Evolutionary conservation across 1,140 invertebrate genomes (phyloP), one percentile per base, ranked within the genome.

Genomic region (Drosophila sulfurigaster): DNA sequence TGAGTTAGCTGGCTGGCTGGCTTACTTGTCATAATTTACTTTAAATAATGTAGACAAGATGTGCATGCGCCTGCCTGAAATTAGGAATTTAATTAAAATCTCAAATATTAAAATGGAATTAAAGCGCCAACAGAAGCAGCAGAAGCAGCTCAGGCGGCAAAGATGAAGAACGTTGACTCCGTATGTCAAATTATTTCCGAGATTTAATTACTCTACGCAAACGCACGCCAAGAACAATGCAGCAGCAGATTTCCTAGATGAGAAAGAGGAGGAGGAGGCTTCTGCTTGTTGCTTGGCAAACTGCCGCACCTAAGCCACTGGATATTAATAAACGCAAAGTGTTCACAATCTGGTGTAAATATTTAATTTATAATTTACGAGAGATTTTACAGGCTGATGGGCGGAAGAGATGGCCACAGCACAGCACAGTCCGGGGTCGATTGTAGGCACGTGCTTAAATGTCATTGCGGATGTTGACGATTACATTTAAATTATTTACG

Each of bases 401-500:
- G 20, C 11, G 38, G 13, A 46, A 28, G 32, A 38, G 45, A 49
- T 16, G 15, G 66, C 16, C 56, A 28, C 4, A 28, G 41, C 30
- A 3, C 15, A n/a, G n/a, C 10, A 35, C 25, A 5, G 46, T 7
- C 16, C 11, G 78, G 63, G 49, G 64, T 49, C 60, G 81, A 68
- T 60, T 71, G 78, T 75, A 71, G 70, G 78, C 78, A 86, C 75
- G 78, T 85, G 81, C 78, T 85, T 81, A 86, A 74, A 81, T 86
- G 82, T 81, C 82, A 81, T 75, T 81, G 79, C 82, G 82, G 79
- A 86, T 81, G 82, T 77, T 86, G 79, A 81, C 82, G 82, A 86
- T 86, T 86, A 86, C 82, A 86, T 86, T 86, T 86, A 86, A 86
- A 86, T 81, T 86, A 86, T 86, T 86, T 81, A 86, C 82, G 79